Conservation (phyloP, 2,888 invertebrate genomes). For the Harpalus rufipes region DNA sequence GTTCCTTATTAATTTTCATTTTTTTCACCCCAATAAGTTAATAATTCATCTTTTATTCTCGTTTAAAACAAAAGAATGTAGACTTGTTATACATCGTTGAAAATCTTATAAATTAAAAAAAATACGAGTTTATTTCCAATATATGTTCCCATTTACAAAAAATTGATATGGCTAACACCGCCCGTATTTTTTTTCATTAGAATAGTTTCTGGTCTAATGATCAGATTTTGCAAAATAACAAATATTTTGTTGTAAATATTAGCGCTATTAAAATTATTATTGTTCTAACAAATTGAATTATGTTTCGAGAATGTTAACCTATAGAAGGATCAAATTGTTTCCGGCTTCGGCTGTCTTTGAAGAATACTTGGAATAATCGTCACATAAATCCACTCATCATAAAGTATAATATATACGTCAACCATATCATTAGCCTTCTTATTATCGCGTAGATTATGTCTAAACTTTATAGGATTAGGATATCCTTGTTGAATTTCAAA, state of each 20-base stretch:
- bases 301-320: conserved; percentile 21
- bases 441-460: background rate
- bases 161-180: too few relatives aligned
- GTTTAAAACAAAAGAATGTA: too few relatives aligned
- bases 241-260: conserved; percentile 17
- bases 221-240: background rate
- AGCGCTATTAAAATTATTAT: conserved; percentile 24
- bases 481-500: conserved; percentile 24
- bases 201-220: background rate
- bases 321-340: background rate
- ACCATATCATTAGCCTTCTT: background rate
- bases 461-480: conserved; percentile 39
- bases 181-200: too few relatives aligned
- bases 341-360: conserved; percentile 19
- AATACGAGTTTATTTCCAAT: too few relatives aligned
- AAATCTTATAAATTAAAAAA: too few relatives aligned
- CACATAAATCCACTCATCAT: conserved; percentile 6
- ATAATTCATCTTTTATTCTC: too few relatives aligned
- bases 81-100: too few relatives aligned
- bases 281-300: conserved; percentile 28
- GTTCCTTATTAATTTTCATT: too few relatives aligned
- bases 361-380: conserved; percentile 8
- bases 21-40: too few relatives aligned
- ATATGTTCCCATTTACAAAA: too few relatives aligned
- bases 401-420: conserved; percentile 31